Conservation (phyloP, 2,888 invertebrate species). For the Luperina nickerlii region DNA sequence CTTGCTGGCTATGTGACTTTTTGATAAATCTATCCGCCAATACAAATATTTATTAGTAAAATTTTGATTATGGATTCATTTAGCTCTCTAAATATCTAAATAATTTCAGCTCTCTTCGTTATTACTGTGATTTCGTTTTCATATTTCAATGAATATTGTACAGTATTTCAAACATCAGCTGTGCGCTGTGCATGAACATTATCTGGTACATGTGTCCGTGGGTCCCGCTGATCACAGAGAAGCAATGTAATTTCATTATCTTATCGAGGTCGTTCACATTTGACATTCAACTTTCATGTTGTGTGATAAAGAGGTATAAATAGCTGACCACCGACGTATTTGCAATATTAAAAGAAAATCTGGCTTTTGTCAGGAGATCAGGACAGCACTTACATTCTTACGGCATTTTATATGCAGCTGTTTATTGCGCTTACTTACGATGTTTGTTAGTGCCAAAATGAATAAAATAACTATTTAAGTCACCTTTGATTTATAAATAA, state of each 20-base stretch:
- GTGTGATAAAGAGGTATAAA: constrained; percentile 69
- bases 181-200: constrained; percentile 33
- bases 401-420: constrained; percentile 44
- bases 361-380: not conserved
- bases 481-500: constrained; percentile 63
- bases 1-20: constrained; percentile 1
- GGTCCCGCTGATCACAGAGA: constrained; percentile 74
- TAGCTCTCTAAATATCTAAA: not conserved
- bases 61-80: not conserved
- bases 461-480: constrained; percentile 61
- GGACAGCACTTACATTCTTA: not conserved
- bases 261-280: constrained; percentile 86
- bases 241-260: constrained; percentile 78
- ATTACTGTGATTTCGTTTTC: constrained; percentile 1
- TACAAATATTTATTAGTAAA: constrained; percentile 12
- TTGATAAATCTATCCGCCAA: constrained; percentile 25
- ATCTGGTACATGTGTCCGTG: constrained; percentile 60
- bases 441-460: constrained; percentile 60
- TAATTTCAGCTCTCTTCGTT: not conserved
- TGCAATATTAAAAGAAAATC: constrained; percentile 27
- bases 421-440: constrained; percentile 53
- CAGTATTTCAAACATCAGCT: constrained; percentile 17
- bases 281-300: constrained; percentile 85
- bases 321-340: constrained; percentile 33
- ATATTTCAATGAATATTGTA: not conserved